phyloP scores from a whole-genome alignment of 2,113 vertebrate genomes.

The Plectropomus leopardus region DNA sequence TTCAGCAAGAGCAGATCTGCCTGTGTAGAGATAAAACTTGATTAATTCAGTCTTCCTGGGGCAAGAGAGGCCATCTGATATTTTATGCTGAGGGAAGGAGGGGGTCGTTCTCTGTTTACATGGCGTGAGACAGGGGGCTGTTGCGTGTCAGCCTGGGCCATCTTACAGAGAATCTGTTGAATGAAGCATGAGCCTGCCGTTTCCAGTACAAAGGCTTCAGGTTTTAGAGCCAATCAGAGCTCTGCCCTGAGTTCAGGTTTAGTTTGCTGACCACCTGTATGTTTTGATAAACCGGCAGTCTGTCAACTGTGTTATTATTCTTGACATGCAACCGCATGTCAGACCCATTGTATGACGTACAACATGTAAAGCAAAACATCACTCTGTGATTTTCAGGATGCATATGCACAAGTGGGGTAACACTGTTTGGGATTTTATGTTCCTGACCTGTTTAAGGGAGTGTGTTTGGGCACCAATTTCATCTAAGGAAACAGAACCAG shows the following conservation, averaged over 20 bases:
- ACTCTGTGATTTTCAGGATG: neutral
- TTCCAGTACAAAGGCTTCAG: slow-evolving; percentile 68
- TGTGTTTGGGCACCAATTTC: neutral
- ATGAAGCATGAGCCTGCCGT: slow-evolving; percentile 58
- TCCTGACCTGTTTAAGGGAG: neutral
- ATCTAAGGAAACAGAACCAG: neutral
- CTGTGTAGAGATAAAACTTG: neutral
- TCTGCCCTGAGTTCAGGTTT: slow-evolving; percentile 22
- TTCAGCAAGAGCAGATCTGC: slow-evolving; percentile 3
- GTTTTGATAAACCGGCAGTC: slow-evolving; percentile 59
- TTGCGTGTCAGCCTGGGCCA: slow-evolving; percentile 69
- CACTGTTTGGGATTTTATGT: neutral
- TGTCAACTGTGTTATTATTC: slow-evolving; percentile 57
- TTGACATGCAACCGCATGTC: slow-evolving; percentile 38
- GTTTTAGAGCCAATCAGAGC: slow-evolving; percentile 61
- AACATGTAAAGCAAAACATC: slow-evolving; percentile 40
- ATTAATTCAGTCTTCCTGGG: neutral
- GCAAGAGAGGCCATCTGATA: slow-evolving; percentile 10
- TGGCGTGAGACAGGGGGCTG: slow-evolving; percentile 60
- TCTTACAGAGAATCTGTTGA: slow-evolving; percentile 67
- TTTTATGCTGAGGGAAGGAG: neutral
- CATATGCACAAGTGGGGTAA: neutral
- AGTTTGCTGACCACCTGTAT: slow-evolving; percentile 51
- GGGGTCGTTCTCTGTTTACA: slow-evolving; percentile 45
- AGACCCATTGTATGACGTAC: slow-evolving; percentile 1